A percentile compares a stretch with the other conserved stretches of the same genome.
Conservation (phyloP, 2,888 invertebrate genomes). For the Polydesmus complanatus region DNA sequence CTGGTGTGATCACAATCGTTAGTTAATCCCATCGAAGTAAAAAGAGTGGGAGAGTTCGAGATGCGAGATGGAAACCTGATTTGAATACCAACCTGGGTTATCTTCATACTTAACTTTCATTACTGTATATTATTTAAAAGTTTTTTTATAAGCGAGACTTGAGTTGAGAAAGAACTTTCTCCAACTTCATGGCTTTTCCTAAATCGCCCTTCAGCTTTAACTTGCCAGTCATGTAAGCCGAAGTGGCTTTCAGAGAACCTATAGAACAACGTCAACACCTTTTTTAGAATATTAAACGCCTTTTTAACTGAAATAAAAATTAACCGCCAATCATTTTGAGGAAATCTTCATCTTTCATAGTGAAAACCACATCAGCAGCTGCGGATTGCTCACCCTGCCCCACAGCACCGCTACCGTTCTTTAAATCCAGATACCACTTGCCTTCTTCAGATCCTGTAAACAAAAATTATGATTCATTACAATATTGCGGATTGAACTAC, state of each 20-base stretch:
- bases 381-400: constrained; percentile 59
- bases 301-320: not conserved
- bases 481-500: too few species aligned
- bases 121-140: too few species aligned
- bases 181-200: constrained; percentile 86
- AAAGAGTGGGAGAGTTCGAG: too few species aligned
- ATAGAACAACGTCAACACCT: constrained; percentile 28
- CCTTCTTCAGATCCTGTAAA: constrained; percentile 50
- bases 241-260: constrained; percentile 78
- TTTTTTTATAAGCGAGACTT: constrained; percentile 17
- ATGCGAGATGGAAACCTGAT: too few species aligned
- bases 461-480: too few species aligned
- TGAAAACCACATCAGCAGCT: constrained; percentile 65
- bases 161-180: constrained; percentile 56
- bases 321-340: constrained; percentile 30
- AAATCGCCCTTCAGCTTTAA: constrained; percentile 84
- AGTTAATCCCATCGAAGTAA: too few species aligned
- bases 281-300: not conserved
- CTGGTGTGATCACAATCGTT: too few species aligned
- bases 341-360: constrained; percentile 52
- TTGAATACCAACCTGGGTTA: too few species aligned
- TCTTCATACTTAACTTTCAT: too few species aligned
- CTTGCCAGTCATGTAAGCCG: constrained; percentile 92
- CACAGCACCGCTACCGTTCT: constrained; percentile 63
- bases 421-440: constrained; percentile 74